Evolutionary conservation across 1,140 invertebrate species (phyloP).

Genomic region (Varroa destructor): DNA sequence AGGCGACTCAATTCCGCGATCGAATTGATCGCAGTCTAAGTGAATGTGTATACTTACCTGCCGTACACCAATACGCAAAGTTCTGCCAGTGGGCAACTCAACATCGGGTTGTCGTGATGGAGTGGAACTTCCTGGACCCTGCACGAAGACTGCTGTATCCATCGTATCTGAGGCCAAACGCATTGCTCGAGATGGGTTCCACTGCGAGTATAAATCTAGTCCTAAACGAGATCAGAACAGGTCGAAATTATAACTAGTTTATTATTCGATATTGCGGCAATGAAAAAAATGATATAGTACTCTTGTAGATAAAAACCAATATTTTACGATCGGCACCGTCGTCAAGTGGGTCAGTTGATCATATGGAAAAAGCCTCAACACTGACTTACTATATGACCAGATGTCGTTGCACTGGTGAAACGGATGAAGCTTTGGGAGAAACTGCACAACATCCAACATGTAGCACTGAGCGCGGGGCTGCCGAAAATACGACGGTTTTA

Average conservation of each 20-base stretch:
- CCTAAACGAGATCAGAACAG: not conserved
- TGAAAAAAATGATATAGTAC: too few relatives aligned
- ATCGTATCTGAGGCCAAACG: not conserved
- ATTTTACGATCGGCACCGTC: too few relatives aligned
- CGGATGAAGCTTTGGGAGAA: not conserved
- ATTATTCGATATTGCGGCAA: too few relatives aligned
- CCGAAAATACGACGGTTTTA: conserved; percentile 3
- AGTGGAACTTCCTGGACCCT: conserved; percentile 1
- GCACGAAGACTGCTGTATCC: conserved; percentile 4
- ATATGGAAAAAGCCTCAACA: too few relatives aligned
- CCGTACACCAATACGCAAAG: not conserved
- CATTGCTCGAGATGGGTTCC: not conserved
- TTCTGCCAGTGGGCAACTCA: conserved; percentile 1
- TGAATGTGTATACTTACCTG: not conserved
- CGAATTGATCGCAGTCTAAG: too few relatives aligned
- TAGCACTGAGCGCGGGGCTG: conserved; percentile 11
- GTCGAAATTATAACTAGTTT: too few relatives aligned
- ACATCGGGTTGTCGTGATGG: conserved; percentile 1
- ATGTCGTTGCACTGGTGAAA: conserved; percentile 10
- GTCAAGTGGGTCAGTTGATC: too few relatives aligned
- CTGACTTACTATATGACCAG: conserved; percentile 12
- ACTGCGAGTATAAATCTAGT: not conserved
- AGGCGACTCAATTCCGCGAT: too few relatives aligned
- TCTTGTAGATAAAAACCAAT: too few relatives aligned
- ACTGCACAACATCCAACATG: not conserved